A percentile compares a stretch with the other conserved stretches of the same genome.
These are phyloP conservation scores for Rhinichthys klamathensis DNA, from an alignment of 2,113 vertebrate species.

Conservation along the genomic window DNA sequence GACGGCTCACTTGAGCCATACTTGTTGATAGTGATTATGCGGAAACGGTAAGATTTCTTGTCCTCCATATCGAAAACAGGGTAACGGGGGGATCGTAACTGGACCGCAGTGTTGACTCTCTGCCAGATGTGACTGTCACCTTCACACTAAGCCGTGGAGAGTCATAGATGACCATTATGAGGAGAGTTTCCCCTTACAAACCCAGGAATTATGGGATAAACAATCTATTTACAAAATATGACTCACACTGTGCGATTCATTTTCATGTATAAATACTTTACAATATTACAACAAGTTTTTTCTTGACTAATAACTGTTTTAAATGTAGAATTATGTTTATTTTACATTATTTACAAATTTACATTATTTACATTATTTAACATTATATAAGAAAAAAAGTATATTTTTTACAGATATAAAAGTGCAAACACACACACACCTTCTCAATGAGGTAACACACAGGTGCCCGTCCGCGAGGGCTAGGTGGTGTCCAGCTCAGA, in stretches of 20 bases:
- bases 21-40: conserved; percentile 86
- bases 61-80: conserved; percentile 93
- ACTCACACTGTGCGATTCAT: neutral
- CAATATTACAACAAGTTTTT: no score
- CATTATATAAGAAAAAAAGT: conserved; percentile 1
- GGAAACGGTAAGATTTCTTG: conserved; percentile 87
- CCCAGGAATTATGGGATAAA: neutral
- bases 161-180: conserved; percentile 29
- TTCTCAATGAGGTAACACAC: conserved; percentile 90
- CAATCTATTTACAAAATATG: neutral
- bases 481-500: conserved; percentile 94
- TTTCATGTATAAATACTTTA: neutral
- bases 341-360: no score
- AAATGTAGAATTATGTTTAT: neutral
- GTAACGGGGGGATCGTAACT: conserved; percentile 88
- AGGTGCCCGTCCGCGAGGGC: conserved; percentile 85
- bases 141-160: conserved; percentile 76
- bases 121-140: conserved; percentile 90
- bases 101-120: conserved; percentile 84
- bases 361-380: neutral
- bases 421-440: conserved; percentile 69
- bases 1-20: conserved; percentile 90
- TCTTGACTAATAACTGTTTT: neutral
- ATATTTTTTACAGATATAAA: neutral
- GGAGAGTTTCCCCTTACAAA: neutral